These are phyloP conservation scores for Scrobipalpa costella DNA, from an alignment of 2,888 invertebrate genomes.

Conservation along the genomic window DNA sequence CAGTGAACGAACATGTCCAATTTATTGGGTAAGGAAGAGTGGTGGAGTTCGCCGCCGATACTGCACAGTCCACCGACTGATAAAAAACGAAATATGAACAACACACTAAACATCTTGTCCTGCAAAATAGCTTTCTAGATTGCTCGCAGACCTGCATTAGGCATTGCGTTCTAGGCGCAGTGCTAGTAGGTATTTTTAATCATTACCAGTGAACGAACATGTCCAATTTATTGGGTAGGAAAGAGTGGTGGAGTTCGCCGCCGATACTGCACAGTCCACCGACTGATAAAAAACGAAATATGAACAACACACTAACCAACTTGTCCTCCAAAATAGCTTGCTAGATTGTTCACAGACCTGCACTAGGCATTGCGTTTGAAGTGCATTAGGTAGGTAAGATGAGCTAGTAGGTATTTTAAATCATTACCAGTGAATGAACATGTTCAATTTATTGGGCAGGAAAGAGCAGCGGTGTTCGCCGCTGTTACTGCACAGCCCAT, in stretches of 20 bases:
- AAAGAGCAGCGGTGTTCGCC: conserved; percentile 46
- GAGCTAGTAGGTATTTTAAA: too few relatives aligned
- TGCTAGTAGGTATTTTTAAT: conserved; percentile 33
- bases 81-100: conserved; percentile 37
- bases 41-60: conserved; percentile 47
- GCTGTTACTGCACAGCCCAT: conserved; percentile 42
- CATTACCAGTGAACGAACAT: conserved; percentile 67
- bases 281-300: conserved; percentile 42
- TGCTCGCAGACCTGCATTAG: neutral
- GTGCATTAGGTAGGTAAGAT: too few relatives aligned
- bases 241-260: conserved; percentile 45
- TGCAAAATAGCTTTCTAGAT: neutral
- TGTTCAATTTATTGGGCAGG: conserved; percentile 68
- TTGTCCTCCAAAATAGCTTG: conserved; percentile 1
- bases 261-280: conserved; percentile 43
- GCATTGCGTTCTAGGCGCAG: too few relatives aligned
- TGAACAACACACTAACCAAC: neutral
- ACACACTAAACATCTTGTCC: neutral
- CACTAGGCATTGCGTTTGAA: too few relatives aligned
- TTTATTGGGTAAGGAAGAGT: conserved; percentile 56
- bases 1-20: conserved; percentile 70
- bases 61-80: conserved; percentile 41
- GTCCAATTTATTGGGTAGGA: conserved; percentile 66
- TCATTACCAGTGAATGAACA: conserved; percentile 67
- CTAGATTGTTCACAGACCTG: neutral